Evolutionary conservation across 2,797 vertebrate species (phyloP), one percentile per base, ranked within the genome.

Genomic region (Megaceryle alcyon): DNA sequence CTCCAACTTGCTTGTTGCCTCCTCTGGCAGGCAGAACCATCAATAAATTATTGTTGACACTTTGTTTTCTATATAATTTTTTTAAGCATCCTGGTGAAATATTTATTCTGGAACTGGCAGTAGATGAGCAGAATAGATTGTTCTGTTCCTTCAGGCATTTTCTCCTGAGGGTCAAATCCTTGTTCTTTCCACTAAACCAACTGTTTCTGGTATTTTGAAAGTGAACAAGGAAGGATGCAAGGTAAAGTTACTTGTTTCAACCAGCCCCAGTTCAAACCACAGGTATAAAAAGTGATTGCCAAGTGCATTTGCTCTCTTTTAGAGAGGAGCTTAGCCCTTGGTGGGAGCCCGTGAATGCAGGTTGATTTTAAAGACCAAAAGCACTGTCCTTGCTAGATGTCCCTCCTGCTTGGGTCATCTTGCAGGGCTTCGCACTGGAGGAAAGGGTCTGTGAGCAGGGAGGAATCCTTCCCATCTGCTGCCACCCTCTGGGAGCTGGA

Each of bases 381-480:
- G 29, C 39, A 4, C 19, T 33, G 37, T n/a, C 69, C 82, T 28
- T 8, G 3, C 37, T 35, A 3, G 22, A 5, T 15, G 12, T 75
- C 59, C 43, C 4, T 82, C 71, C 90, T 59, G 29, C 73, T 63
- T 13, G 83, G 87, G 66, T 21, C 80, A 15, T 21, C 77, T 53
- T 3, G 60, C 48, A 68, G 53, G 44, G 48, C 60, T 92, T 29
- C 61, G 25, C 3, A 31, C 3, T 2, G 12, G 22, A 43, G 82
- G 63, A 16, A 14, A 28, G 12, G 59, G 17, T 3, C 7, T 33
- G 61, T 21, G 80, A 84, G 66, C 28, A 25, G 37, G 46, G 28
- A 91, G 49, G 59, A 91, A 86, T 76, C 63, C 56, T 73, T 89
- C 92, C 95, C 86, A 90, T 84, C 66, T 70, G 82, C 96, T 95